A percentile compares a stretch with the other conserved stretches of the same genome.
phyloP scores from a whole-genome alignment of 2,888 invertebrate genomes.

The Augochlorella aurata region DNA sequence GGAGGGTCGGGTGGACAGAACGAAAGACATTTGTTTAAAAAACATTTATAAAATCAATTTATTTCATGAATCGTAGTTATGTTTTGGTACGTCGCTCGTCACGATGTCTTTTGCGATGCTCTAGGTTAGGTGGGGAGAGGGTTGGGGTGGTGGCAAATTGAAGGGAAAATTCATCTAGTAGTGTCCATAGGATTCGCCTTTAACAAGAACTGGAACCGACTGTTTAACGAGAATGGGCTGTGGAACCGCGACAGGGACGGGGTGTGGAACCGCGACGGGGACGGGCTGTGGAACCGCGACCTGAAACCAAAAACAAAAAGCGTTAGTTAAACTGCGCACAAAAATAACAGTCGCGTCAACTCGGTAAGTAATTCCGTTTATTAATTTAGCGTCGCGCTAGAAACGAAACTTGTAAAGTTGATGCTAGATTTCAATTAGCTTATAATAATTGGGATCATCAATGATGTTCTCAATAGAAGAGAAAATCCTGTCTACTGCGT shows the following conservation, averaged over 20 bases:
- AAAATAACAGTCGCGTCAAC: neutral
- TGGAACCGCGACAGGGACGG: constrained; percentile 84
- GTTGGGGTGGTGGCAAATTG: constrained; percentile 23
- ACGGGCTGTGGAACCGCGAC: constrained; percentile 83
- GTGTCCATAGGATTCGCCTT: constrained; percentile 61
- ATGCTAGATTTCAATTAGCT: too few species aligned
- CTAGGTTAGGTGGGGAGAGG: constrained; percentile 48
- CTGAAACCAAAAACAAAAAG: constrained; percentile 61
- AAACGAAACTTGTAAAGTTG: too few species aligned
- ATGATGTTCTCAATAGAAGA: too few species aligned
- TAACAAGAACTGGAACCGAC: constrained; percentile 77
- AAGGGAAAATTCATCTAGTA: constrained; percentile 57
- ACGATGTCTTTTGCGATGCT: constrained; percentile 65
- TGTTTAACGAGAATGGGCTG: constrained; percentile 84
- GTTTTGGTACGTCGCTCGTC: constrained; percentile 72
- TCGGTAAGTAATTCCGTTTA: neutral
- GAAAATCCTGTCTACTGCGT: too few species aligned
- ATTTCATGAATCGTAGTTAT: constrained; percentile 72
- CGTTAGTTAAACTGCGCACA: neutral
- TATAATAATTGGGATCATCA: too few species aligned
- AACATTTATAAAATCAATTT: constrained; percentile 78
- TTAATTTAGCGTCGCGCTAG: too few species aligned
- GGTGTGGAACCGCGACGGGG: constrained; percentile 84
- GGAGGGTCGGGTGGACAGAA: neutral
- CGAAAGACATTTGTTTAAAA: constrained; percentile 66